Base-by-base conservation (phyloP, 2,113 vertebrate genomes). In the Chauna torquata region DNA sequence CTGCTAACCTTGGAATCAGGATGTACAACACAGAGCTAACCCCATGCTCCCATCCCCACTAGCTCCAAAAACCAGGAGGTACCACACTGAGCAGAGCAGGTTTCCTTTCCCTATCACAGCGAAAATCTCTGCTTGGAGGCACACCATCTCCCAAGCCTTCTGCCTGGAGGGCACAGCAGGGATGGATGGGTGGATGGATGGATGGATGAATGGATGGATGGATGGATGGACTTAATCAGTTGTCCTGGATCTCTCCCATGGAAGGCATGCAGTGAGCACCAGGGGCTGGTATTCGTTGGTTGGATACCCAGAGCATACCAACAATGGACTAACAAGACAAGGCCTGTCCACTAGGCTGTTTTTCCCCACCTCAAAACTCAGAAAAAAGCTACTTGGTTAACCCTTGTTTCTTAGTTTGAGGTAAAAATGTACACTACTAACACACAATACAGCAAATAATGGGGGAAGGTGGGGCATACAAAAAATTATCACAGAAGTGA, bases 241-340 rank as follows among this genome's bases (percentile, higher is more conserved):
- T n/a, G 7, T 15, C 42, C 19, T 74, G 40, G 36, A 40, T 17
- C 6, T 58, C 18, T 61, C 42, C 55, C 6, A 7, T 47, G 55
- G 34, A 81, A 88, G 16, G 16, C 18, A 8, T 49, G 10, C 7
- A 13, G 30, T 74, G 44, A 86, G 19, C 9, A 18, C 28, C 30
- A 42, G 4, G 4, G 50, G 4, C 0, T 0, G 0, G 1, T 88
- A 84, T 17, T 95, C 45, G 14, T 78, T 86, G 18, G 36, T n/a
- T 38, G n/a, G 28, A 42, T 45, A 58, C 7, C 16, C 9, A 55
- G 16, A 4, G 3, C 17, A 74, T 18, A 44, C 5, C 12, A 77
- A 16, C 18, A 84, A 50, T 1, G 2, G 13, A 36, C 40, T 40
- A 91, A 79, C 3, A 65, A 57, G 7, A 34, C 2, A 1, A 34